Conservation (phyloP, 2,797 vertebrate species). For the Falco biarmicus region DNA sequence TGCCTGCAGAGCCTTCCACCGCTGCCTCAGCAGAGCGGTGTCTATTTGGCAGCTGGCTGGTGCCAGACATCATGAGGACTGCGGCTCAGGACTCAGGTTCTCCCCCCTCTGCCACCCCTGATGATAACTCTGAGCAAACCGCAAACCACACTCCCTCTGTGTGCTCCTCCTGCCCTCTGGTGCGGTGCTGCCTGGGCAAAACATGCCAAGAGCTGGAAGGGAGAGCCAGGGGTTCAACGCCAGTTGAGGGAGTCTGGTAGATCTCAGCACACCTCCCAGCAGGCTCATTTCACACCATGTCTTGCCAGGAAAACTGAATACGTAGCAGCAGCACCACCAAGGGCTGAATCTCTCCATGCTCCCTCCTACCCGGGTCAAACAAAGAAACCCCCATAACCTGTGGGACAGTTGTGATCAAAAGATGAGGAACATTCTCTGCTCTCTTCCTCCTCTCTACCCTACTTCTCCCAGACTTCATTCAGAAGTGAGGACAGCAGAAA, state of each 20-base stretch:
- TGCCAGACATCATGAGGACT: not conserved
- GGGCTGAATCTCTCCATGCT: not conserved
- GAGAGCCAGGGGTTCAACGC: not conserved
- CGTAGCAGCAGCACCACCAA: not conserved
- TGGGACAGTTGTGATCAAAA: not conserved
- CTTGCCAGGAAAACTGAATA: not conserved
- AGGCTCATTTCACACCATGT: not conserved
- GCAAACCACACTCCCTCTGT: not conserved
- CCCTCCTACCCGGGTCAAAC: not conserved
- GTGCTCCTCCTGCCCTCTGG: not conserved
- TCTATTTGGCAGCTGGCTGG: not conserved
- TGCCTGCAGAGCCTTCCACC: not conserved
- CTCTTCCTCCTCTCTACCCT: not conserved
- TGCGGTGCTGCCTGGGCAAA: not conserved
- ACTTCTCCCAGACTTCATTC: not conserved
- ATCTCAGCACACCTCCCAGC: not conserved
- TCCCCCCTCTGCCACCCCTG: not conserved
- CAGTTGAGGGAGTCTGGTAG: not conserved
- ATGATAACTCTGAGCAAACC: not conserved
- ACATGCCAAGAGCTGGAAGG: not conserved
- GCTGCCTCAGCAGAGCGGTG: not conserved
- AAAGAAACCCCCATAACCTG: not conserved
- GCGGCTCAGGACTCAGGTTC: not conserved
- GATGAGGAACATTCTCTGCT: not conserved
- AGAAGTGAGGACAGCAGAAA: not conserved